These are phyloP conservation scores for Hartigia nigra DNA, from an alignment of 2,888 invertebrate species.

Conservation along the genomic window DNA sequence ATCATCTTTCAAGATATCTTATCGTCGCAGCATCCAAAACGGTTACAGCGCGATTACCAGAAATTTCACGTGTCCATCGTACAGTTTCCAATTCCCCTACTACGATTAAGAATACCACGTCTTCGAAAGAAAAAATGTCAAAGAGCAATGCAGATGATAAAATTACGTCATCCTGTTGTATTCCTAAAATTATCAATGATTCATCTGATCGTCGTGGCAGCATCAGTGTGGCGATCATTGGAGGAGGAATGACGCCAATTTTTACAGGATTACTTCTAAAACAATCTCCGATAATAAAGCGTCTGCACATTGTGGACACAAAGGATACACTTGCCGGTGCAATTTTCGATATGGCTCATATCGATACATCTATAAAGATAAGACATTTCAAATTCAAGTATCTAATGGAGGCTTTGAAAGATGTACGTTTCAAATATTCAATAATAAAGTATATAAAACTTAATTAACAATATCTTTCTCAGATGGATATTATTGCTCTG, in stretches of 20 bases:
- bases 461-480: constrained; percentile 9
- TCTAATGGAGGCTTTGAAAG: constrained; percentile 39
- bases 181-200: not conserved
- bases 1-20: not conserved
- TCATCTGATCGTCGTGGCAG: constrained; percentile 11
- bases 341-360: constrained; percentile 42
- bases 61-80: not conserved
- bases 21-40: not conserved
- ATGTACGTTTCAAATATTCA: constrained; percentile 31
- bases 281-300: constrained; percentile 50
- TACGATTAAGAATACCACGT: not conserved
- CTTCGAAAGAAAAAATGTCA: not conserved
- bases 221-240: constrained; percentile 51
- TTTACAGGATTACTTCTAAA: constrained; percentile 53
- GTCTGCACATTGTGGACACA: constrained; percentile 48
- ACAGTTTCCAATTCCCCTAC: not conserved
- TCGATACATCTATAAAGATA: constrained; percentile 50
- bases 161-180: not conserved
- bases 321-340: constrained; percentile 35
- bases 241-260: constrained; percentile 47
- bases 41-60: not conserved
- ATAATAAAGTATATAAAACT: not conserved
- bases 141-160: not conserved
- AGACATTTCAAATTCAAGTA: constrained; percentile 43
- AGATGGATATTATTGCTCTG: constrained; percentile 56